These are phyloP conservation scores for Glaucidium brasilianum DNA, from an alignment of 2,113 vertebrate genomes.

Conservation along the genomic window DNA sequence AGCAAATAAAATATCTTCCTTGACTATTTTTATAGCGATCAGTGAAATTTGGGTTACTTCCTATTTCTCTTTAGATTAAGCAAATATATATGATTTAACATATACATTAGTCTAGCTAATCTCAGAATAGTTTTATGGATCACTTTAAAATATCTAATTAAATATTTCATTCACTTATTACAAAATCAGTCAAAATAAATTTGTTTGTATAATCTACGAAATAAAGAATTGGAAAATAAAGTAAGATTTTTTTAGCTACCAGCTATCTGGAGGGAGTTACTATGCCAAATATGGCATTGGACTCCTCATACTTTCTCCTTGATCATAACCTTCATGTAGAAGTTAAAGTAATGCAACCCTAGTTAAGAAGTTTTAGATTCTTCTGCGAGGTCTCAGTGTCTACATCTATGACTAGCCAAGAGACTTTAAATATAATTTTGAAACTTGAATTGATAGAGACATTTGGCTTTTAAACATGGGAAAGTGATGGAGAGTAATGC, in stretches of 20 bases:
- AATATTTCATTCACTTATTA: not conserved
- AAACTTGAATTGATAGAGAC: not conserved
- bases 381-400: not conserved
- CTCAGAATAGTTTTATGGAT: not conserved
- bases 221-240: not conserved
- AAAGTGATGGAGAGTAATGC: not conserved
- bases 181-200: not conserved
- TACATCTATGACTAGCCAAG: not conserved
- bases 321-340: not conserved
- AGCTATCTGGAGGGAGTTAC: not conserved
- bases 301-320: not conserved
- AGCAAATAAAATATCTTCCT: not conserved
- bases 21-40: not conserved
- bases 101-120: not conserved
- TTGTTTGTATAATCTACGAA: not conserved
- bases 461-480: not conserved
- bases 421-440: not conserved
- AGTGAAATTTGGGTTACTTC: not conserved
- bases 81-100: not conserved
- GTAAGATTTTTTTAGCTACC: not conserved
- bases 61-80: not conserved
- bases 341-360: not conserved
- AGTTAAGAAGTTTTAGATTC: not conserved
- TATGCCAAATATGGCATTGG: not conserved
- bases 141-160: not conserved